Conservation (phyloP, 2,888 invertebrate species). For the Timandra comae region DNA sequence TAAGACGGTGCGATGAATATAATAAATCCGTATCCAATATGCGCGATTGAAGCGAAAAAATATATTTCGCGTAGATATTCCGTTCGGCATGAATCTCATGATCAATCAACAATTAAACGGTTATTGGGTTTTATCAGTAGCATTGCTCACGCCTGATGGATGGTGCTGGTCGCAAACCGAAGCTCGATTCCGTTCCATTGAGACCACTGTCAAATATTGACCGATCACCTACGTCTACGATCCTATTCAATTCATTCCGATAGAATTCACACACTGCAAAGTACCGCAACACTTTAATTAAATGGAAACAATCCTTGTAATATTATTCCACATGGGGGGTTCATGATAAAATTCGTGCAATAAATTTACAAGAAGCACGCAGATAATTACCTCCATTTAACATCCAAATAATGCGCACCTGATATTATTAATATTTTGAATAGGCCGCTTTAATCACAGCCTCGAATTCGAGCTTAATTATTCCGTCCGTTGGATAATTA, state of each 20-base stretch:
- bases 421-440: constrained; percentile 56
- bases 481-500: constrained; percentile 65
- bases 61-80: constrained; percentile 44
- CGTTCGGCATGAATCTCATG: constrained; percentile 48
- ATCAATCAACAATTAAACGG: constrained; percentile 74
- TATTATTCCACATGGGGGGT: constrained; percentile 31
- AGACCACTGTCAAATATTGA: constrained; percentile 53
- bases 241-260: constrained; percentile 34
- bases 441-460: constrained; percentile 48
- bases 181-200: constrained; percentile 39
- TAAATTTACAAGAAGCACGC: constrained; percentile 39
- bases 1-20: constrained; percentile 67
- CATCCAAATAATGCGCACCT: constrained; percentile 53
- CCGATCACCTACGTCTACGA: constrained; percentile 40
- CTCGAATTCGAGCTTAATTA: constrained; percentile 62
- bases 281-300: constrained; percentile 24
- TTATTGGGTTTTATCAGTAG: constrained; percentile 64
- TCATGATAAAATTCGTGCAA: constrained; percentile 38
- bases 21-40: constrained; percentile 74
- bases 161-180: constrained; percentile 51
- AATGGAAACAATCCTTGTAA: constrained; percentile 31
- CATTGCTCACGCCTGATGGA: constrained; percentile 65
- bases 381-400: constrained; percentile 49
- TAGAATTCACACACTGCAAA: constrained; percentile 30
- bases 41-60: constrained; percentile 56